Base-by-base conservation (phyloP, 2,113 vertebrate species). In the Campylomormyrus tamandua region DNA sequence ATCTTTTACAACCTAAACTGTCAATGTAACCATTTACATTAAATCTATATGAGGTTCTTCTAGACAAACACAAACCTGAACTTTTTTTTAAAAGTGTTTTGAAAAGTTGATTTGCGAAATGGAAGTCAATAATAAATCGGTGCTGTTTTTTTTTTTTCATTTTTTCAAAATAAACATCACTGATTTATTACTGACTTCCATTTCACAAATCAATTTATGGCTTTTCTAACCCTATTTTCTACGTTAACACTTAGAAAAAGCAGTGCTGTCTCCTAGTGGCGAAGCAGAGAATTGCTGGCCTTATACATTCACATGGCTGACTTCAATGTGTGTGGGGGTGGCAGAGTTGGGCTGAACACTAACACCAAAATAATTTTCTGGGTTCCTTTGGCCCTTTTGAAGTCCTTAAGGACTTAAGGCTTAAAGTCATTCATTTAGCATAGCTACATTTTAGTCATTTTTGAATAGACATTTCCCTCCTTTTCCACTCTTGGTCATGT, bases 201-300 rank as follows among this genome's bases (percentile, higher is more conserved):
- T 94, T 94, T 93, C 92, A 93, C 92, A 94, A 94, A 95, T 95
- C 94, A 95, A 95, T 94, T 95, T 93, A 90, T 92, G 90, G 91
- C 91, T 95, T 87, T 94, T 93, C 92, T 91, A 88, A 19, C 74
- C 66, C 0, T 88, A 52, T 24, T 88, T 53, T 85, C 42, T 31
- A 80, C 0, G 7, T 0, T 89, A 56, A 90, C 87, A 92, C 50
- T 92, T 95, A 93, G 90, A 93, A 97, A 94, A 97, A 97, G 96
- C 97, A 95, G 97, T 97, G 97, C 96, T 98, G 98, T 94, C 94
- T 97, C 96, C 98, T 98, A 97, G 97, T 97, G 98, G 93, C 93
- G 89, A 93, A 90, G 48, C 39, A 21, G 0, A 88, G 92, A 53
- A 95, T 24, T 91, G 92, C 88, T 35, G 66, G 9, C 24, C 46